phyloP scores from a whole-genome alignment of 1,140 invertebrate species.

The Anastatus disparis region DNA sequence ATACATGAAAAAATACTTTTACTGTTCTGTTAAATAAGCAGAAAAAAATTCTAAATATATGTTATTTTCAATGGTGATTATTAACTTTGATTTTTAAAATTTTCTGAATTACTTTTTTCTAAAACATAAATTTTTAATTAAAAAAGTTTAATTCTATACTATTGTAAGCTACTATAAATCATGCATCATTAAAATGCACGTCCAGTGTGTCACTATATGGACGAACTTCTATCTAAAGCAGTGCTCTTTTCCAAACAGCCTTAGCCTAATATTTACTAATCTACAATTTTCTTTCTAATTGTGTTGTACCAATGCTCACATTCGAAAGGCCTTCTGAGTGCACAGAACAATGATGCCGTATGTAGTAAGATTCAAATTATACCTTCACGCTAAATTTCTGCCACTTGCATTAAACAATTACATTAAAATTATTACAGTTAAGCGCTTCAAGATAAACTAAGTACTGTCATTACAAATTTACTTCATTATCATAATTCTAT shows the following conservation, averaged over 20 bases:
- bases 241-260: background rate
- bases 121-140: background rate
- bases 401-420: constrained; percentile 52
- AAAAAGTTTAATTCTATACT: background rate
- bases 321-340: constrained; percentile 63
- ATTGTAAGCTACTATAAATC: constrained; percentile 9
- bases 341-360: constrained; percentile 58
- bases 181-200: constrained; percentile 24
- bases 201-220: background rate
- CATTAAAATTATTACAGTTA: constrained; percentile 38
- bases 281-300: constrained; percentile 48
- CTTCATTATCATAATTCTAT: constrained; percentile 17
- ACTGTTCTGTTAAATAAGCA: background rate
- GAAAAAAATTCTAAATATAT: background rate
- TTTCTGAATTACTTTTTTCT: background rate
- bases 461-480: constrained; percentile 6
- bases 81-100: background rate
- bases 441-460: constrained; percentile 20
- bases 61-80: background rate
- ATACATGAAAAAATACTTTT: too few relatives aligned
- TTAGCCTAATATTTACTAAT: constrained; percentile 47
- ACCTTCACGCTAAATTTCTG: constrained; percentile 48
- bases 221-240: constrained; percentile 6
- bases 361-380: constrained; percentile 54
- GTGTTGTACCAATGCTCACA: constrained; percentile 63